Evolutionary conservation across 2,888 invertebrate genomes (phyloP).

Genomic region (Morinoia aosen): DNA sequence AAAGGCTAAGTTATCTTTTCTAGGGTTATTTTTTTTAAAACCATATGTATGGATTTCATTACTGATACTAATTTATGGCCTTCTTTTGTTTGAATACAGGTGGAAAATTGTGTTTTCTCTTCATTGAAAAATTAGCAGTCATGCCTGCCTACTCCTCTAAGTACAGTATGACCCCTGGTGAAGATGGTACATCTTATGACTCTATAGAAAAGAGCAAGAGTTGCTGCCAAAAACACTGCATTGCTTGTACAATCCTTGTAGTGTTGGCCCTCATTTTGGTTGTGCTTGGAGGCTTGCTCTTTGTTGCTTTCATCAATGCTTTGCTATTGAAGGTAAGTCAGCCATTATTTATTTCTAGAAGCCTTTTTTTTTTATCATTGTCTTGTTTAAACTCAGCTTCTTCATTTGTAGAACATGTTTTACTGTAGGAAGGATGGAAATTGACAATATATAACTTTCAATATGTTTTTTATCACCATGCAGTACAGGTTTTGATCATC

Average conservation of each 20-base stretch:
- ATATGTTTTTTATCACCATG: too few species aligned
- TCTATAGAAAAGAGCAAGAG: not conserved
- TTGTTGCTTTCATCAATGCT: conserved; percentile 55
- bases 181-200: not conserved
- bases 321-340: conserved; percentile 55
- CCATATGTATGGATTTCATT: too few species aligned
- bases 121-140: not conserved
- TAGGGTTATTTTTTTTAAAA: too few species aligned
- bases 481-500: too few species aligned
- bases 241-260: not conserved
- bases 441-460: too few species aligned
- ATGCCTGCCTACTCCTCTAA: not conserved
- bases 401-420: too few species aligned
- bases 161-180: not conserved
- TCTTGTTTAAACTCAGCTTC: too few species aligned
- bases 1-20: too few species aligned
- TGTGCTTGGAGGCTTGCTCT: conserved; percentile 27
- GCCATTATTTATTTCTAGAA: not conserved
- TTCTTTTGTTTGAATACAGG: too few species aligned
- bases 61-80: too few species aligned
- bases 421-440: too few species aligned
- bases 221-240: not conserved
- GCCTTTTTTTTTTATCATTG: too few species aligned
- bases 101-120: not conserved
- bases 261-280: not conserved